These are phyloP conservation scores for Eclectus roratus DNA, from an alignment of 2,113 vertebrate genomes.

Conservation along the genomic window DNA sequence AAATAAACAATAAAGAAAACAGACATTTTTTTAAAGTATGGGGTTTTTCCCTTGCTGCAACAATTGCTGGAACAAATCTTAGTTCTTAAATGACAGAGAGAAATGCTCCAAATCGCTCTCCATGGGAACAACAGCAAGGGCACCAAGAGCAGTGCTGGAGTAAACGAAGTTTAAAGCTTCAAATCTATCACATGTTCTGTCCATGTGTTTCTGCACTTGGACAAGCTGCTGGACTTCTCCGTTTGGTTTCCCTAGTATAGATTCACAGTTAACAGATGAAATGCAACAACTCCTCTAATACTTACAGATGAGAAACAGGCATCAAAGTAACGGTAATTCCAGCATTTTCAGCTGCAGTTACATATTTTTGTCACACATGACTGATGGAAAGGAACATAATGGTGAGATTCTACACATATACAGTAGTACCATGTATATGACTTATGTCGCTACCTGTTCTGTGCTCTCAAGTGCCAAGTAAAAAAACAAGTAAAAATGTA, in stretches of 20 bases:
- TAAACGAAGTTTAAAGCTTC: not conserved
- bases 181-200: not conserved
- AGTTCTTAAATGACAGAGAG: not conserved
- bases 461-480: not conserved
- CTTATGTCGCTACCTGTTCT: not conserved
- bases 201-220: not conserved
- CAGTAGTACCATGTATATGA: not conserved
- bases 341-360: not conserved
- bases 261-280: not conserved
- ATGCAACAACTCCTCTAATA: not conserved
- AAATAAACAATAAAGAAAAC: not conserved
- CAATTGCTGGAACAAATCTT: not conserved
- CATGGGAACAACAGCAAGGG: not conserved
- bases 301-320: not conserved
- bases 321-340: not conserved
- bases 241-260: not conserved
- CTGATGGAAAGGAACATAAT: not conserved
- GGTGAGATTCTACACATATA: not conserved
- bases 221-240: not conserved
- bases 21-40: not conserved
- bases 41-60: fast-evolving
- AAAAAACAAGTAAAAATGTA: not conserved
- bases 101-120: not conserved
- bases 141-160: not conserved
- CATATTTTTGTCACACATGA: fast-evolving